Evolutionary conservation across 2,797 vertebrate species (phyloP), one percentile per base, ranked within the genome.

Genomic region (Aldrovandia affinis): DNA sequence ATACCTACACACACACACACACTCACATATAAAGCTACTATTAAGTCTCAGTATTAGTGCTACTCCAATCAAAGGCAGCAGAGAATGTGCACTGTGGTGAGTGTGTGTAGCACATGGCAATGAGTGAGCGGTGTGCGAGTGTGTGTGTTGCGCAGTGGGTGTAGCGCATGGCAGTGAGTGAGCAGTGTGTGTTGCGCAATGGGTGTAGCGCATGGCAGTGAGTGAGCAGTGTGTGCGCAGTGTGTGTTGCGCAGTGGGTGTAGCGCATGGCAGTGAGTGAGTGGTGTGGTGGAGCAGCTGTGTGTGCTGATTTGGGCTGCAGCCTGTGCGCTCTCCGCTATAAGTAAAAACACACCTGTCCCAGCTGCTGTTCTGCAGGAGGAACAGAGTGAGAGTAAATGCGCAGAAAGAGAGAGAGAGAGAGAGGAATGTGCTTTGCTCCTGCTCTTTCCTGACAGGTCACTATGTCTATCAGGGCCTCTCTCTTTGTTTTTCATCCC

Each of bases 281-380:
- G 59, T 47, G 57, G 25, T 3, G n/a, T 20, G 59, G 83, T 83
- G 63, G 28, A 77, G 50, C 75, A 84, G 82, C 81, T 81, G 83
- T 84, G 73, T 81, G 33, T 25, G 57, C 59, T 78, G 70, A 44
- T 75, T 75, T 47, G 36, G 85, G 52, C 68, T 81, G 61, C 80
- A 68, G 82, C 83, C 54, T 86, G 85, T 88, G 82, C 36, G 63
- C 83, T 85, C 85, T 52, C 57, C 83, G 55, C 83, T 81, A 61
- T 22, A 61, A 81, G 83, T 86, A 81, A 87, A 86, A 85, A 50
- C 85, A 86, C 90, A 91, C 87, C 89, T 89, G 88, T 87, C 85
- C 86, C 84, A 86, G 87, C 87, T 89, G 86, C 86, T 83, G 52
- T 75, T 39, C 59, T 83, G 81, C 87, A 55, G 81, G 61, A 77